Evolutionary conservation across 2,113 vertebrate genomes (phyloP), one percentile per base, ranked within the genome.

Genomic region (Pomatorhinus ruficollis): DNA sequence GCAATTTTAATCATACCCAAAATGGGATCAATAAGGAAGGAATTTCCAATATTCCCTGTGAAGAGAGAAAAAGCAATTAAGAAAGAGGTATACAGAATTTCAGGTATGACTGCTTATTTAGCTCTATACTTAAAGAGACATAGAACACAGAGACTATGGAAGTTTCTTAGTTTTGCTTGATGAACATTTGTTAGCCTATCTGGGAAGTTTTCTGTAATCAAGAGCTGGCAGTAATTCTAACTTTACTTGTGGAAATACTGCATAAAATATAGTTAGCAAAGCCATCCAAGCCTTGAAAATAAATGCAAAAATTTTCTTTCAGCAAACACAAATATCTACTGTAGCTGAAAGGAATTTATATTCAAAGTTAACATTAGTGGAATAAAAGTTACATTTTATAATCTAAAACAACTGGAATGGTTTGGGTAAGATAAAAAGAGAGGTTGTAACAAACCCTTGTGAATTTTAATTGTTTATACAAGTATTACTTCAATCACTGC

Each of bases 41-140:
- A 98, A 98, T 99, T 99, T 92, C 99, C 99, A 97, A 98, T 97
- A 95, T 99, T 99, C 94, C 99, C 99, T 99, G 96, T 45, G 75
- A 87, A 83, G 31, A 44, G 96, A 81, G 39, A 23, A 69, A 85
- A 87, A n/a, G 20, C 40, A 82, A 64, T 85, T 89, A 83, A 72
- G 49, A 50, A 70, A 74, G 27, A 59, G 11, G 24, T 22, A 76
- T 12, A 63, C 5, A 80, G 40, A 90, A 80, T 16, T 75, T 78
- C 50, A 90, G 56, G 24, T 33, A 60, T 20, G 23, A 59, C 13
- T 84, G 18, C 47, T 61, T 56, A 59, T 64, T 83, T 81, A 75
- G 59, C 9, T 65, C 33, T 45, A 59, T 24, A 65, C n/a, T 56
- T 50, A 44, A 78, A 90, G 8, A 78, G 25, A 57, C 0, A 3